Evolutionary conservation across 1,140 invertebrate genomes (phyloP).

Genomic region (Bradynema listronoti): DNA sequence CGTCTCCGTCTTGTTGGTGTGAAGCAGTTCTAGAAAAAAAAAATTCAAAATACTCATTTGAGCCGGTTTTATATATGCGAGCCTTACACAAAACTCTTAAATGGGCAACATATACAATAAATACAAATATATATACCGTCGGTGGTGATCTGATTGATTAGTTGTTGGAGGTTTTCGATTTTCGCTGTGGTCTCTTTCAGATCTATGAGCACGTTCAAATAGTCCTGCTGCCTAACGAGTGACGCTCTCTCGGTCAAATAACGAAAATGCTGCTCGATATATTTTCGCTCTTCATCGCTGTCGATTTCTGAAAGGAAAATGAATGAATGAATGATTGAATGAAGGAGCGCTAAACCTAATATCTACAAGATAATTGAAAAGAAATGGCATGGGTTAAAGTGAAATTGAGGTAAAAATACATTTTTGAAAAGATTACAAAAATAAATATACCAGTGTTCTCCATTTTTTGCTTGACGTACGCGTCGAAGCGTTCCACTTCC

Average conservation of each 20-base stretch:
- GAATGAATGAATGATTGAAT: not conserved
- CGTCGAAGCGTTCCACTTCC: slow-evolving; percentile 24
- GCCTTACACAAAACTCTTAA: no score
- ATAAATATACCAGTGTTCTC: not conserved
- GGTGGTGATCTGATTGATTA: slow-evolving; percentile 1
- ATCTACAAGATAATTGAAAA: not conserved
- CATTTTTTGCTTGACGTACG: slow-evolving; percentile 20
- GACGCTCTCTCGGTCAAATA: slow-evolving; percentile 35
- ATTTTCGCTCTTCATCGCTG: slow-evolving; percentile 28
- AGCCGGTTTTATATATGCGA: no score
- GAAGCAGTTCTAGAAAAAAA: not conserved
- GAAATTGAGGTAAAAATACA: no score
- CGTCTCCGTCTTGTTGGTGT: slow-evolving; percentile 27
- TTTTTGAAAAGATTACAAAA: not conserved
- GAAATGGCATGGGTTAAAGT: no score
- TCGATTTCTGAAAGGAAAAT: slow-evolving; percentile 19
- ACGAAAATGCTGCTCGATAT: slow-evolving; percentile 19
- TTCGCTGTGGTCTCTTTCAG: slow-evolving; percentile 22
- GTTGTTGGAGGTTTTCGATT: slow-evolving; percentile 13
- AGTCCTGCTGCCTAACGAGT: slow-evolving; percentile 34
- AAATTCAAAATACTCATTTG: no score
- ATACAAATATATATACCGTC: slow-evolving; percentile 2
- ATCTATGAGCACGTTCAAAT: slow-evolving; percentile 33
- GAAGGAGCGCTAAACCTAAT: not conserved
- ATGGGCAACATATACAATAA: no score